phyloP scores from a whole-genome alignment of 2,888 invertebrate genomes.

The Pristionchus maxplancki region DNA sequence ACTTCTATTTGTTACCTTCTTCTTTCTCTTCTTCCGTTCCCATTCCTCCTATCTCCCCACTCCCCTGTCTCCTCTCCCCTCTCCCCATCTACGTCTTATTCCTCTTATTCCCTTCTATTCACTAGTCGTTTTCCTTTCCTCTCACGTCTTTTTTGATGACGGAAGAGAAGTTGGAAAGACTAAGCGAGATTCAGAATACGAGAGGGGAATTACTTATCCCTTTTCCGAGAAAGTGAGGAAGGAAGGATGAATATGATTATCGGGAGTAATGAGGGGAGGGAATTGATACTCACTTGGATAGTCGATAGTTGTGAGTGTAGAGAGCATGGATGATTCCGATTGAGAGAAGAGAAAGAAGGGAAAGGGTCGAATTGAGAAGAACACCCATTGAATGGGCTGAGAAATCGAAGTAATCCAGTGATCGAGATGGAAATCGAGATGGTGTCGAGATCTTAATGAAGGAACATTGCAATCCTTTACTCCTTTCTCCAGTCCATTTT shows the following conservation, averaged over 20 bases:
- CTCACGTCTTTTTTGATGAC: slow-evolving; percentile 40
- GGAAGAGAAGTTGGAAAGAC: slow-evolving; percentile 8
- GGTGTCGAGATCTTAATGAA: background rate
- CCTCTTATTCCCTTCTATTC: slow-evolving; percentile 31
- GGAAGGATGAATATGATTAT: background rate
- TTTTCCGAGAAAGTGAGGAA: slow-evolving; percentile 6
- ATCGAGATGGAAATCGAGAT: slow-evolving; percentile 3
- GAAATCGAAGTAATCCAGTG: slow-evolving; percentile 25
- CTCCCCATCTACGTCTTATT: slow-evolving; percentile 4
- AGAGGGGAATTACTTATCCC: background rate
- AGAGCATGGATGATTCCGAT: slow-evolving; percentile 66
- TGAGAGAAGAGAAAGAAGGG: slow-evolving; percentile 62
- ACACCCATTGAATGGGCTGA: slow-evolving; percentile 56
- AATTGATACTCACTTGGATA: slow-evolving; percentile 56
- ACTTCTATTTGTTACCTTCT: background rate
- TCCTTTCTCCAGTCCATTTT: background rate
- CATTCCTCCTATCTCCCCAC: slow-evolving; percentile 8
- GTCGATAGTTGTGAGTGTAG: slow-evolving; percentile 63
- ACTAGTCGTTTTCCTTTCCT: background rate
- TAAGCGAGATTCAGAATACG: background rate
- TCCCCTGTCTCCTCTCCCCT: background rate
- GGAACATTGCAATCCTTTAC: background rate
- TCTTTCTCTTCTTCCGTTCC: background rate
- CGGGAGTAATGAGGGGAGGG: background rate
- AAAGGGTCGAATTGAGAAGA: slow-evolving; percentile 64